Evolutionary conservation across 2,113 vertebrate genomes (phyloP), one percentile per base, ranked within the genome.

Genomic region (Tor tambroides): DNA sequence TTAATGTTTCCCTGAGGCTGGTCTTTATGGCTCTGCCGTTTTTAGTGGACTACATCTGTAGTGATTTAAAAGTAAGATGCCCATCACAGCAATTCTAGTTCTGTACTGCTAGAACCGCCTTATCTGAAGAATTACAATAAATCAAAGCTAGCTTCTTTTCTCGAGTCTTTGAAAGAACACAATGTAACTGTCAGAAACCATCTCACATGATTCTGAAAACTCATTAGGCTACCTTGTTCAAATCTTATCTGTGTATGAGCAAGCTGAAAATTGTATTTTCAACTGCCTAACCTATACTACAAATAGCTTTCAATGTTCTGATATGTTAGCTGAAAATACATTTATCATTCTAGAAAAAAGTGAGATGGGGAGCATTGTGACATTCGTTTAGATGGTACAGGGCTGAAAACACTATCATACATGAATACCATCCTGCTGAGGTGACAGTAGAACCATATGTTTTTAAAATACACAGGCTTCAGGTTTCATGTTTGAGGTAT

Each of bases 1-100:
- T 88, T 84, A 86, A 89, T 72, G 49, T 80, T 83, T 75, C 19
- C 72, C 65, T 21, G 32, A 87, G 80, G 84, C 49, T 7, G 28
- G 74, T 71, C 26, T 86, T 79, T 84, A 79, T 26, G 46, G 51
- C 61, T 74, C 19, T 6, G 21, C 2, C 6, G 46, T 80, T 59
- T 61, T 2, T 19, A 54, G 43, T 35, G 71, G n/a, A 82, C 51
- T 43, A 43, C 35, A 87, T 77, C 46, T 67, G 30, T 67, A 88
- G n/a, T 67, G 51, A 72, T 65, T 54, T 87, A 74, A 26, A 84
- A 49, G 81, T 59, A 85, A 76, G 80, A 85, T 56, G 61, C 46
- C 61, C 32, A 21, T 32, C 63, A 83, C 35, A 78, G 21, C 32
- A 38, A 83, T 35, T 14, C 2, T 32, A 32, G 12, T 2, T 74